Conservation (phyloP, 2,888 invertebrate species). For the Epiblema foenella region DNA sequence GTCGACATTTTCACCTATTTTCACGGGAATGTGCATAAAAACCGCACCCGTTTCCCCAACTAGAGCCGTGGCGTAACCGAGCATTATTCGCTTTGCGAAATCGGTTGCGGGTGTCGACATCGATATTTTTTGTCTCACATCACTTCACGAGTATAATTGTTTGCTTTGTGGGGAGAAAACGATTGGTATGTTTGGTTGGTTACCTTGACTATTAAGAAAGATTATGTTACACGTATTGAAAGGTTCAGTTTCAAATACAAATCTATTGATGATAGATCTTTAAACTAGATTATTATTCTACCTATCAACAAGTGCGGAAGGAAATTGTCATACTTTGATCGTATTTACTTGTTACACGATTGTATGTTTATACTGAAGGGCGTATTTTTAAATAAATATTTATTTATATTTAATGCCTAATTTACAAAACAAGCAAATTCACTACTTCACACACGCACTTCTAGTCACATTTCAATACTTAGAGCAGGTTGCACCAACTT, state of each 20-base stretch:
- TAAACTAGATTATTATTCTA: not conserved
- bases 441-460: too few relatives aligned
- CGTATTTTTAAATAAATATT: too few relatives aligned
- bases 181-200: slow-evolving; percentile 39
- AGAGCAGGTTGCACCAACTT: too few relatives aligned
- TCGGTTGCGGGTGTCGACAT: slow-evolving; percentile 52
- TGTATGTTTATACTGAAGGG: too few relatives aligned
- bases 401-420: too few relatives aligned
- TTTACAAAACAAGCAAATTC: too few relatives aligned
- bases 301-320: not conserved
- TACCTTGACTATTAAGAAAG: slow-evolving; percentile 32
- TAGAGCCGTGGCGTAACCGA: slow-evolving; percentile 60
- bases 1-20: slow-evolving; percentile 78
- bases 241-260: slow-evolving; percentile 15
- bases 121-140: slow-evolving; percentile 56
- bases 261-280: not conserved
- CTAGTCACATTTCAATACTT: too few relatives aligned
- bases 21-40: slow-evolving; percentile 69
- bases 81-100: slow-evolving; percentile 63
- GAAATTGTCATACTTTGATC: too few relatives aligned
- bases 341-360: too few relatives aligned
- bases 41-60: slow-evolving; percentile 67
- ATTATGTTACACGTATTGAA: slow-evolving; percentile 19
- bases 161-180: slow-evolving; percentile 44
- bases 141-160: slow-evolving; percentile 50